A percentile compares a stretch with the other conserved stretches of the same genome.
Evolutionary conservation across 2,888 invertebrate genomes (phyloP).

Genomic region (Pheosia gnoma): DNA sequence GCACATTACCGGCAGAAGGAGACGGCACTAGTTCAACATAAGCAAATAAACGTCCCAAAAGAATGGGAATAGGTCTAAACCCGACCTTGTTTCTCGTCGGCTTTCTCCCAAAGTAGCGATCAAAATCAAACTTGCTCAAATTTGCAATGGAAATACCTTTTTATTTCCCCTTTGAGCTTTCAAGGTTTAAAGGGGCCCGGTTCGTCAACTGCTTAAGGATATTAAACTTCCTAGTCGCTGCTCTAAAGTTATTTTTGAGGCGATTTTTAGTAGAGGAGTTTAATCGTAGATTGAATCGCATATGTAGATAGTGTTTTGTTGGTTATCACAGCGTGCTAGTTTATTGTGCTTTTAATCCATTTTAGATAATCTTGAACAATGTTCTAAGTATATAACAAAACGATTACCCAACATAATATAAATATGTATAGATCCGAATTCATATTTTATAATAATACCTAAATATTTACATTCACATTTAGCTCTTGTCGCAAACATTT

Average conservation of each 20-base stretch:
- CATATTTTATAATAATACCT: no score
- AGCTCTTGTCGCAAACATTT: no score
- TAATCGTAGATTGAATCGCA: not conserved
- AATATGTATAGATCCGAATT: no score
- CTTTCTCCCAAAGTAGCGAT: slow-evolving; percentile 58
- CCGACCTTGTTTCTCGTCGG: slow-evolving; percentile 52
- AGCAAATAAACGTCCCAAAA: slow-evolving; percentile 27
- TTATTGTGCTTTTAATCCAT: no score
- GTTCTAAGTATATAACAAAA: no score
- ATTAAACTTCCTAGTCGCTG: slow-evolving; percentile 55
- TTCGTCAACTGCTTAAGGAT: slow-evolving; percentile 65
- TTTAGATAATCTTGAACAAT: no score
- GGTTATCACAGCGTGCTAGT: no score
- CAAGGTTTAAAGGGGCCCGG: slow-evolving; percentile 55
- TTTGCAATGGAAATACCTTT: slow-evolving; percentile 72
- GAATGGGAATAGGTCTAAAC: slow-evolving; percentile 24
- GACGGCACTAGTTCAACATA: slow-evolving; percentile 16
- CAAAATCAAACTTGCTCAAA: slow-evolving; percentile 66
- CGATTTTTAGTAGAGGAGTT: not conserved
- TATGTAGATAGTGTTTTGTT: not conserved
- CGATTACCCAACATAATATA: no score
- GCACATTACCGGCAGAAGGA: slow-evolving; percentile 14
- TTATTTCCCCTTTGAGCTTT: slow-evolving; percentile 71
- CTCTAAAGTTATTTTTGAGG: slow-evolving; percentile 40
- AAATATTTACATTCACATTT: no score